phyloP scores from a whole-genome alignment of 2,113 vertebrate genomes.

The Glaucomys volans region DNA sequence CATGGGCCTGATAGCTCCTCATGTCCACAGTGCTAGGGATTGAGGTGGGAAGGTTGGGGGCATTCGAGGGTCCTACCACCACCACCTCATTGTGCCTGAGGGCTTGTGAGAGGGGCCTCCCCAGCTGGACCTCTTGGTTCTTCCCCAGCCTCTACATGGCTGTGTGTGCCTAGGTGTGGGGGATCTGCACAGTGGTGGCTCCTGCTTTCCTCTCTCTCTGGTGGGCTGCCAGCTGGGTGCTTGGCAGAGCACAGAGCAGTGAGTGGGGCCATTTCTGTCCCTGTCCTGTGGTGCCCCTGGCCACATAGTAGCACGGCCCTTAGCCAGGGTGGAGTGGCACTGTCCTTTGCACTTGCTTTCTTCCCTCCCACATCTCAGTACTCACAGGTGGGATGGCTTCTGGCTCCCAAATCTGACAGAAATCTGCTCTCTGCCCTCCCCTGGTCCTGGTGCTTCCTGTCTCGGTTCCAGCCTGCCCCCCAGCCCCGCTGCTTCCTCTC shows the following conservation, averaged over 20 bases:
- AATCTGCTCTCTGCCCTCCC: too few relatives aligned
- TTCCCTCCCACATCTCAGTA: too few relatives aligned
- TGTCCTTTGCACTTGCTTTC: not conserved
- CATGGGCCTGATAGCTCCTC: accelerated
- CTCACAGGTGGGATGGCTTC: not conserved
- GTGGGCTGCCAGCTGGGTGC: not conserved
- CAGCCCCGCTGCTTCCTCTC: not conserved
- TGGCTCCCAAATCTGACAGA: not conserved
- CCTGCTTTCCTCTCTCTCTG: not conserved
- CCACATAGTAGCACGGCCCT: not conserved
- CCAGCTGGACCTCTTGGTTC: not conserved
- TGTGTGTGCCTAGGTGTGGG: accelerated
- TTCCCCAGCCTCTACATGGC: accelerated
- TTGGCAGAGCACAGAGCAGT: not conserved
- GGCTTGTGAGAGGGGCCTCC: not conserved
- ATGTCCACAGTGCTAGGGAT: not conserved
- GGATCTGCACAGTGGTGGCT: not conserved
- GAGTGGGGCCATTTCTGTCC: not conserved
- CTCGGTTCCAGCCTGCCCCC: not conserved
- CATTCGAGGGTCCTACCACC: not conserved
- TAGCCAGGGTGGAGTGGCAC: not conserved
- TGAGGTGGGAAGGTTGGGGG: not conserved
- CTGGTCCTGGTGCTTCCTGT: not conserved
- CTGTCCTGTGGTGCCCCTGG: not conserved
- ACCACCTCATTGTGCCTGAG: not conserved